A percentile compares a stretch with the other conserved stretches of the same genome.
Evolutionary conservation across 2,888 invertebrate genomes (phyloP).

Genomic region (Griposia aprilina): DNA sequence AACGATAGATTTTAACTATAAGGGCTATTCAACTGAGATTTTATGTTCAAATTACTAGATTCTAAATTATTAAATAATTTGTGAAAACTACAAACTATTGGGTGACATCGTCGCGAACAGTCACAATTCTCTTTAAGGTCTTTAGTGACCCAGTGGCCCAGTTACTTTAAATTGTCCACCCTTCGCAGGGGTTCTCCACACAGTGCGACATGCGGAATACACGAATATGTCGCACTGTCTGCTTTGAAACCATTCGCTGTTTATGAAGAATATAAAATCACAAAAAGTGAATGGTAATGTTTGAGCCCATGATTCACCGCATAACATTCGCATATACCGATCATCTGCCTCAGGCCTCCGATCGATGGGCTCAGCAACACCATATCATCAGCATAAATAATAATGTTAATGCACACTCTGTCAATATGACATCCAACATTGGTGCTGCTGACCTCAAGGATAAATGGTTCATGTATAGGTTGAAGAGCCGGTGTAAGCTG

Average conservation of each 20-base stretch:
- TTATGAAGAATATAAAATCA: too few relatives aligned
- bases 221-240: too few relatives aligned
- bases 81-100: too few relatives aligned
- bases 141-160: background rate
- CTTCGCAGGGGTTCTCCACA: background rate
- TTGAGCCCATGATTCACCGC: too few relatives aligned
- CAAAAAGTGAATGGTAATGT: too few relatives aligned
- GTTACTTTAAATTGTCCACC: background rate
- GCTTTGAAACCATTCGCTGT: too few relatives aligned
- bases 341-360: background rate
- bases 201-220: background rate
- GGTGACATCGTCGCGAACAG: too few relatives aligned
- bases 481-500: background rate
- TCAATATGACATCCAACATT: background rate
- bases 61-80: too few relatives aligned
- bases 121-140: background rate
- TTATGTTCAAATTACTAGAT: too few relatives aligned
- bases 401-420: background rate
- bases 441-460: background rate
- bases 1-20: too few relatives aligned
- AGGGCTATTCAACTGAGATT: too few relatives aligned
- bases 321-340: background rate
- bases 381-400: background rate
- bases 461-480: background rate
- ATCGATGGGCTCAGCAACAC: background rate